phyloP scores from a whole-genome alignment of 2,113 vertebrate species.

The Myiopsitta monachus region DNA sequence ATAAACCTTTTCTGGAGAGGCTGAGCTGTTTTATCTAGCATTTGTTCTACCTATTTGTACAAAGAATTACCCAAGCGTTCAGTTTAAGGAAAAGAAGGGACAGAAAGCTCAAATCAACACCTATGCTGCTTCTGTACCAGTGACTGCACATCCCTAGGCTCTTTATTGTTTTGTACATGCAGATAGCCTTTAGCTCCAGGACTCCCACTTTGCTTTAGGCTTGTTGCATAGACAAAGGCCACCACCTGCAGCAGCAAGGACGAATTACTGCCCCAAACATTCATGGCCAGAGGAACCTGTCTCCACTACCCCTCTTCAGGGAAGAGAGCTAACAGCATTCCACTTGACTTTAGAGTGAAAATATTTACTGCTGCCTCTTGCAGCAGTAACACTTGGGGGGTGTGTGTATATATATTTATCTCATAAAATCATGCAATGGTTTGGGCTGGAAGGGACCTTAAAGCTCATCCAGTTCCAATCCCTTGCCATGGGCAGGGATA shows the following conservation, averaged over 20 bases:
- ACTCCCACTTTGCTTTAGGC: neutral
- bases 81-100: neutral
- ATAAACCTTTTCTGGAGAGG: neutral
- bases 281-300: neutral
- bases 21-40: neutral
- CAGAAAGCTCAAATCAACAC: neutral
- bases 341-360: neutral
- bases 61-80: neutral
- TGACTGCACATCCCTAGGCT: neutral
- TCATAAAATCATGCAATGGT: neutral
- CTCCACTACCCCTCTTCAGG: neutral
- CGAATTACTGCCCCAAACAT: neutral
- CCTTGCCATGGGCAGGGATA: neutral
- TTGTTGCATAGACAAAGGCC: neutral
- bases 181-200: neutral
- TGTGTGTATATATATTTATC: rapidly evolving
- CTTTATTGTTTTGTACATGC: neutral
- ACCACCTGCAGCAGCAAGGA: slow-evolving; percentile 13
- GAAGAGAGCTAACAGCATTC: neutral
- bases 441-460: neutral
- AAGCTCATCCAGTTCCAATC: neutral
- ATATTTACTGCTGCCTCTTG: neutral
- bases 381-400: neutral
- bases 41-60: neutral
- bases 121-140: neutral